Conservation (phyloP, 35 echinoderm and acorn worm genomes). For the Ophiothrix spiculata region DNA sequence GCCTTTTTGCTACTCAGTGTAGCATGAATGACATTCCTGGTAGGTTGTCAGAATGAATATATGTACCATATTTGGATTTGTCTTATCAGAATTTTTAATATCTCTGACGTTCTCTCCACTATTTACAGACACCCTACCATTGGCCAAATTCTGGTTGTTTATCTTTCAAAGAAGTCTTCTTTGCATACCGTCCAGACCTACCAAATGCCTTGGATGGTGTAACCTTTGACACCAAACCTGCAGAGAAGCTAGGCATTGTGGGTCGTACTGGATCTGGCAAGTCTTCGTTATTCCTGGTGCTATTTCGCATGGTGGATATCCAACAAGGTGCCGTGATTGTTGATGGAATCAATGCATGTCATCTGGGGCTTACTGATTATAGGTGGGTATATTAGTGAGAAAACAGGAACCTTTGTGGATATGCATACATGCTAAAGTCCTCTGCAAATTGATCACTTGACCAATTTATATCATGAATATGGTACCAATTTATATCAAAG, state of each 20-base stretch:
- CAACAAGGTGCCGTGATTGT: no score
- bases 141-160: constrained; percentile 34
- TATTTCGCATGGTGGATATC: no score
- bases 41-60: neutral
- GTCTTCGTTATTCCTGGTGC: no score
- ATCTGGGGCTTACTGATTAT: no score
- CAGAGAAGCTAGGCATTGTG: no score
- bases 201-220: constrained; percentile 47
- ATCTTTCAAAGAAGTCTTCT: constrained; percentile 18
- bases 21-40: neutral
- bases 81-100: neutral
- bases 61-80: neutral
- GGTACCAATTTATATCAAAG: no score
- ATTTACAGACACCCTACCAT: constrained; percentile 13
- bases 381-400: neutral
- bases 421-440: neutral
- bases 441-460: neutral
- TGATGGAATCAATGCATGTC: no score
- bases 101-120: neutral
- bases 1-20: neutral
- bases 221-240: constrained; percentile 38
- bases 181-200: constrained; percentile 37
- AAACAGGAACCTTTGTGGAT: no score
- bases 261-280: no score
- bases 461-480: no score